Conservation (phyloP, 2,113 vertebrate genomes). For the human (Homo sapiens) region GRCh38 chr11:8243501-8244000, state of each 20-base stretch:
- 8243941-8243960: not conserved
- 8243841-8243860: too few relatives aligned
- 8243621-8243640: not conserved
- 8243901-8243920: too few relatives aligned
- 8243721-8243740: not conserved
- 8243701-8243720: not conserved
- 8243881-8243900: not conserved
- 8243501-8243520: not conserved
- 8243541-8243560: not conserved
- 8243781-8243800: not conserved
- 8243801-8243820: not conserved
- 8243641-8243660: not conserved
- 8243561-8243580: not conserved
- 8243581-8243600: not conserved
- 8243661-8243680: not conserved
- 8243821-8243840: not conserved
- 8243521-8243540: not conserved
- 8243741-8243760: not conserved
- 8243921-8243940: not conserved
- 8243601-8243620: not conserved
- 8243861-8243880: not conserved
- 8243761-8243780: not conserved
- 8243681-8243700: not conserved
- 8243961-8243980: not conserved
- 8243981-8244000: not conserved